Evolutionary conservation across 2,888 invertebrate species (phyloP).

Genomic region (Cremastobaeus sp.): DNA sequence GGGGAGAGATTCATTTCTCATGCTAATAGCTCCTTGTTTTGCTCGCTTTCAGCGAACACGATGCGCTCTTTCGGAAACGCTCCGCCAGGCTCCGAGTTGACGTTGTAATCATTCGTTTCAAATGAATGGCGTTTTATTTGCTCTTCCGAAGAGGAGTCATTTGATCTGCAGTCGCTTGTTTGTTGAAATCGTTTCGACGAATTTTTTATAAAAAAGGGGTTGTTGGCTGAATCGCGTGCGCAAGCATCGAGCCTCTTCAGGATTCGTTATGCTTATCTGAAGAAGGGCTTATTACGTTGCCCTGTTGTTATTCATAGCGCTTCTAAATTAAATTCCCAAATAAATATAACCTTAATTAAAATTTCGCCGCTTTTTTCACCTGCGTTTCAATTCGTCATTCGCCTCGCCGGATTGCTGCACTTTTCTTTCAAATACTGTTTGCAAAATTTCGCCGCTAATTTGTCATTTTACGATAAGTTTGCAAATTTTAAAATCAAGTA

Average conservation of each 20-base stretch:
- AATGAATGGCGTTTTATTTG: slow-evolving; percentile 16
- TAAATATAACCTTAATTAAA: too few relatives aligned
- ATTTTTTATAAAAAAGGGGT: neutral
- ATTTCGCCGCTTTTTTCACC: too few relatives aligned
- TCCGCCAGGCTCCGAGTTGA: slow-evolving; percentile 9
- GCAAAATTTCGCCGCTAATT: too few relatives aligned
- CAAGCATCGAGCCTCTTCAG: too few relatives aligned
- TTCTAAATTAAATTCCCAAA: too few relatives aligned
- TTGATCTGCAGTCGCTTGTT: slow-evolving; percentile 1
- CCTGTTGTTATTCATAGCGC: too few relatives aligned
- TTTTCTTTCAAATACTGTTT: too few relatives aligned
- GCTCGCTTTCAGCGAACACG: slow-evolving; percentile 28
- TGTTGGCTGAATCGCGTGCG: too few relatives aligned
- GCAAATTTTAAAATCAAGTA: neutral
- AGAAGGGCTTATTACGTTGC: too few relatives aligned
- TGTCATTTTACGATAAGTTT: neutral
- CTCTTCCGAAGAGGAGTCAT: neutral
- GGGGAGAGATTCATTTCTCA: slow-evolving; percentile 39
- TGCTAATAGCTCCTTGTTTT: slow-evolving; percentile 41
- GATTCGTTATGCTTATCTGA: too few relatives aligned
- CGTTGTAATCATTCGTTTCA: slow-evolving; percentile 34
- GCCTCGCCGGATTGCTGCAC: too few relatives aligned
- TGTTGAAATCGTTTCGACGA: slow-evolving; percentile 1
- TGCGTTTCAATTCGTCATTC: too few relatives aligned
- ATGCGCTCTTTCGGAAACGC: slow-evolving; percentile 29